A percentile compares a stretch with the other conserved stretches of the same genome.
Conservation (phyloP, 2,888 invertebrate genomes). For the Sarcophaga carnaria region DNA sequence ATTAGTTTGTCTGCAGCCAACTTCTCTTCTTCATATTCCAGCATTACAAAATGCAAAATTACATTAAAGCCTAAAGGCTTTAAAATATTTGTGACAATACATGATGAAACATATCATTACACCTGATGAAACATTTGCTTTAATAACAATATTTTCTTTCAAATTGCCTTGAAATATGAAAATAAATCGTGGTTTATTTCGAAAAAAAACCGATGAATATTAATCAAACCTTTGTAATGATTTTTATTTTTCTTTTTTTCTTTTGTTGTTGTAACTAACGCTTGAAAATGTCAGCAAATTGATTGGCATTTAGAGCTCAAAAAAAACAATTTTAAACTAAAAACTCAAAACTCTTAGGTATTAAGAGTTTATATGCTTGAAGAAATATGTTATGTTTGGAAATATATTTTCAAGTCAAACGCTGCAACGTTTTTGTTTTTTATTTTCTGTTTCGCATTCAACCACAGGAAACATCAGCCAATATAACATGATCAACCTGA, state of each 20-base stretch:
- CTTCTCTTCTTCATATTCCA: too few species aligned
- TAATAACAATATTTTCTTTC: too few species aligned
- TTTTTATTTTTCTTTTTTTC: too few species aligned
- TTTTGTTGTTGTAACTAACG: not conserved
- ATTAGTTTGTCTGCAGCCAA: too few species aligned
- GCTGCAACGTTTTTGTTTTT: not conserved
- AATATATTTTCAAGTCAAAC: not conserved
- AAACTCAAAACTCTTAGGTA: conserved; percentile 5
- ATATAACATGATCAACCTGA: conserved; percentile 62
- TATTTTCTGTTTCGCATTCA: conserved; percentile 8
- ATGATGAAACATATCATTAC: too few species aligned
- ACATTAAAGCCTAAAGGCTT: too few species aligned
- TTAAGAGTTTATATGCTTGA: too few species aligned
- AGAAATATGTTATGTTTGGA: not conserved
- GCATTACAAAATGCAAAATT: too few species aligned
- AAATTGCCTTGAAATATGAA: not conserved
- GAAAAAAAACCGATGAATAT: not conserved
- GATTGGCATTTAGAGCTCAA: conserved; percentile 61
- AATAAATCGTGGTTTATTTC: not conserved
- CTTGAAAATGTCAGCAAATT: conserved; percentile 55
- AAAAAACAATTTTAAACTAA: not conserved
- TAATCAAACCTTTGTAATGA: not conserved
- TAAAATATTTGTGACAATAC: too few species aligned
- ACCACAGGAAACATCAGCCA: conserved; percentile 61
- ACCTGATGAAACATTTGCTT: too few species aligned